A percentile compares a stretch with the other conserved stretches of the same genome.
These are phyloP conservation scores for Pipistrellus pipistrellus DNA, from an alignment of 2,797 vertebrate genomes.

Conservation along the genomic window DNA sequence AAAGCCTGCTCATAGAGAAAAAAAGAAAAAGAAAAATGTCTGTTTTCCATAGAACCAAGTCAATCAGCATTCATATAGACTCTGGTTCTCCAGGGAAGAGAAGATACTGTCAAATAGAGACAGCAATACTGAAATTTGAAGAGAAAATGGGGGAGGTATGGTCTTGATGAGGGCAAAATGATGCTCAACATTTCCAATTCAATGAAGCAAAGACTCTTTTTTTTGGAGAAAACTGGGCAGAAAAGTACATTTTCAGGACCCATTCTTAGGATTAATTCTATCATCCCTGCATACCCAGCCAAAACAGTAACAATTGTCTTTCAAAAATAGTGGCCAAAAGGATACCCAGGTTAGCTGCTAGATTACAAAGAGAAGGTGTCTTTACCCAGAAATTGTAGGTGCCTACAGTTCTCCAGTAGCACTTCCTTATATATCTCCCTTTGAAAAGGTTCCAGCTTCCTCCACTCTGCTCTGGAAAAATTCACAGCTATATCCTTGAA, in stretches of 20 bases:
- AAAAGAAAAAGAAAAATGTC: conserved; percentile 8
- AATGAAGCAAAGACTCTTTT: conserved; percentile 14
- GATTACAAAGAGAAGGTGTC: not conserved
- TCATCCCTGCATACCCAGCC: not conserved
- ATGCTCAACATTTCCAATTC: not conserved
- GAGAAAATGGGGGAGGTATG: not conserved
- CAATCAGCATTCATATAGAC: not conserved
- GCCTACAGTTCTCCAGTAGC: conserved; percentile 70
- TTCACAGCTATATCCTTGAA: conserved; percentile 75
- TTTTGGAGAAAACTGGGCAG: not conserved
- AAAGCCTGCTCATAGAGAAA: conserved; percentile 66
- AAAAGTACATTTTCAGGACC: conserved; percentile 22
- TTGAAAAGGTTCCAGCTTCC: conserved; percentile 71
- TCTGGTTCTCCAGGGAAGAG: conserved; percentile 8
- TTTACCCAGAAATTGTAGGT: conserved; percentile 80
- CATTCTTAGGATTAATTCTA: not conserved
- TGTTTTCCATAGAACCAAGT: not conserved
- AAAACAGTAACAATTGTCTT: not conserved
- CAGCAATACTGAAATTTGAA: not conserved
- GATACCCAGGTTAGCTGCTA: not conserved
- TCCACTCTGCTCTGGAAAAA: conserved; percentile 80
- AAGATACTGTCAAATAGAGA: not conserved
- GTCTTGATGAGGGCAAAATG: not conserved
- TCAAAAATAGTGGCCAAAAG: not conserved
- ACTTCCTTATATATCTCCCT: conserved; percentile 77